These are phyloP conservation scores for Coelogynopora nodosa DNA, from an alignment of 2,888 invertebrate genomes.

Conservation along the genomic window DNA sequence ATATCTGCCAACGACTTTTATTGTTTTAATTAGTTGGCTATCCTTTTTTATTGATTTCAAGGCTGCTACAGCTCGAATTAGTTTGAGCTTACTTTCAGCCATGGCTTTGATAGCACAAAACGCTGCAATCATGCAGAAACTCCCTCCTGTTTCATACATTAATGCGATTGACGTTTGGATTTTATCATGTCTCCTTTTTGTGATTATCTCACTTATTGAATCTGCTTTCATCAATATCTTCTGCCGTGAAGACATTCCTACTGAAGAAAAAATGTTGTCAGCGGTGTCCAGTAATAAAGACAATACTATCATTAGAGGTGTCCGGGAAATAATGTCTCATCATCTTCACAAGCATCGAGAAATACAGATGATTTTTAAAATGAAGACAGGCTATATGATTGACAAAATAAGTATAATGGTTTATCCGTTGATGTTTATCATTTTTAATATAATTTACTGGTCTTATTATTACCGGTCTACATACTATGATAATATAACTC, in stretches of 20 bases:
- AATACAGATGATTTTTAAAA: background rate
- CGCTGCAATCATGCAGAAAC: constrained; percentile 36
- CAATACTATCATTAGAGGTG: background rate
- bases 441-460: constrained; percentile 38
- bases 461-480: too few relatives aligned
- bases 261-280: too few relatives aligned
- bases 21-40: constrained; percentile 42
- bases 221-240: constrained; percentile 44
- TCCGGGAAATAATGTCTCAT: background rate
- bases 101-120: constrained; percentile 44
- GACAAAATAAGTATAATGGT: background rate
- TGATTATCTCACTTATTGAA: constrained; percentile 44
- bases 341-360: too few relatives aligned
- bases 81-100: constrained; percentile 43
- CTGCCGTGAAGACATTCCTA: constrained; percentile 36
- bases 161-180: constrained; percentile 47
- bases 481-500: too few relatives aligned
- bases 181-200: constrained; percentile 44
- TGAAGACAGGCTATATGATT: background rate
- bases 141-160: constrained; percentile 45
- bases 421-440: constrained; percentile 4
- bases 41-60: constrained; percentile 46
- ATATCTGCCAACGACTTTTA: constrained; percentile 43
- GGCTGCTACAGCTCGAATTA: constrained; percentile 45
- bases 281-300: too few relatives aligned